phyloP scores from a whole-genome alignment of 2,888 invertebrate species.

The Idaea dimidiata region DNA sequence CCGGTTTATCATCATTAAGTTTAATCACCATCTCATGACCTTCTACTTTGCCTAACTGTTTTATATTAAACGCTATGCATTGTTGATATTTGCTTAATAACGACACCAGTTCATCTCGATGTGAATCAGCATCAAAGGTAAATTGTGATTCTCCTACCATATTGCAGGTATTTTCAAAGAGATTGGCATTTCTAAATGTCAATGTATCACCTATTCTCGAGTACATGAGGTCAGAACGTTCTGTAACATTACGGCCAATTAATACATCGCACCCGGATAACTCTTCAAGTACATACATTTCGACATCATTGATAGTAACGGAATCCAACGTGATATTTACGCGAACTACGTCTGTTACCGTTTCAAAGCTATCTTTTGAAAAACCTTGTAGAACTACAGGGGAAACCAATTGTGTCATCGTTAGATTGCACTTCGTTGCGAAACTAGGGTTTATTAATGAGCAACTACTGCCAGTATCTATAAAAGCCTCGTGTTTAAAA shows the following conservation, averaged over 20 bases:
- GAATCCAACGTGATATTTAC: background rate
- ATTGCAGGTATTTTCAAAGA: too few relatives aligned
- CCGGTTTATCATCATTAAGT: background rate
- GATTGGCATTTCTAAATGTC: background rate
- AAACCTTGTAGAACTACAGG: background rate
- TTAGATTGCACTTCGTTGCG: background rate
- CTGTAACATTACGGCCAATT: slow-evolving; percentile 3
- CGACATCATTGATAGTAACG: background rate
- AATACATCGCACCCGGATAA: background rate
- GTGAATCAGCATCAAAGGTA: too few relatives aligned
- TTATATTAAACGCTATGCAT: background rate
- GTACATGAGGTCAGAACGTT: background rate
- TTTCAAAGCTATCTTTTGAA: background rate
- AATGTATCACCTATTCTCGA: background rate
- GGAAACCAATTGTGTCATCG: background rate
- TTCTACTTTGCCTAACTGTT: background rate
- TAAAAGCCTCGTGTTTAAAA: too few relatives aligned
- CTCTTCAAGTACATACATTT: background rate
- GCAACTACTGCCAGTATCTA: background rate
- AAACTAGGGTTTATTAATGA: background rate
- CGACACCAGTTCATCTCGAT: too few relatives aligned
- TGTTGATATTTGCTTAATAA: background rate
- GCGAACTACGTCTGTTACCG: background rate
- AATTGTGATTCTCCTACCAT: too few relatives aligned
- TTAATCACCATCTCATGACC: background rate